These are phyloP conservation scores for Hypsibius dujardini DNA, from an alignment of 1,140 invertebrate genomes.

Conservation along the genomic window DNA sequence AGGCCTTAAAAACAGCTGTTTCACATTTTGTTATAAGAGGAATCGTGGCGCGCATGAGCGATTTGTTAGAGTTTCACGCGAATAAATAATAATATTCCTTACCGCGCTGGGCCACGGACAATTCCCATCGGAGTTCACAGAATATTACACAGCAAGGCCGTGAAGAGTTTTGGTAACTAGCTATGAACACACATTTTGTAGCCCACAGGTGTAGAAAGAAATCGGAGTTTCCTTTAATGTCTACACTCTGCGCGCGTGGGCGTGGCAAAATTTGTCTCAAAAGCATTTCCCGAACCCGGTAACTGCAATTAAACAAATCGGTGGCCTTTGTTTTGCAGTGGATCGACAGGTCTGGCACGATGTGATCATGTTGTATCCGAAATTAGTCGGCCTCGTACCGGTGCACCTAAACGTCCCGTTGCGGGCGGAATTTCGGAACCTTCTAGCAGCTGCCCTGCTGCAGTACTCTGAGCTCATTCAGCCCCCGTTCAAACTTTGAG, in stretches of 20 bases:
- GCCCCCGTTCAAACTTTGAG: neutral
- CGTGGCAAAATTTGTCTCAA: neutral
- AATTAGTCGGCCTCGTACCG: neutral
- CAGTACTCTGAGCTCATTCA: constrained; percentile 10
- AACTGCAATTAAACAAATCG: too few species aligned
- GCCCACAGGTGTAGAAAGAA: too few species aligned
- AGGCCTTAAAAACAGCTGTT: too few species aligned
- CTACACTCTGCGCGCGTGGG: neutral
- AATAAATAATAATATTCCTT: too few species aligned
- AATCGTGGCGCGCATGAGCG: too few species aligned
- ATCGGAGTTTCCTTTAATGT: neutral
- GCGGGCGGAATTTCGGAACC: neutral
- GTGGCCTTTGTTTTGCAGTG: neutral
- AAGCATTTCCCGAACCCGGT: neutral
- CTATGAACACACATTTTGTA: too few species aligned
- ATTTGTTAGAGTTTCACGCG: too few species aligned
- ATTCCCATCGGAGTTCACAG: too few species aligned
- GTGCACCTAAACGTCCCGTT: neutral
- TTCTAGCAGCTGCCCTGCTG: neutral
- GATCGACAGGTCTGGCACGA: constrained; percentile 15
- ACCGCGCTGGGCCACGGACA: too few species aligned
- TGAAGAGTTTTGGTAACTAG: too few species aligned
- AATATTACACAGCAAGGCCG: too few species aligned
- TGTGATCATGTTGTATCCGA: neutral
- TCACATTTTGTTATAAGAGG: too few species aligned